Evolutionary conservation across 1,140 invertebrate genomes (phyloP), one percentile per base, ranked within the genome.

Genomic region (Matsumurasca onukii): DNA sequence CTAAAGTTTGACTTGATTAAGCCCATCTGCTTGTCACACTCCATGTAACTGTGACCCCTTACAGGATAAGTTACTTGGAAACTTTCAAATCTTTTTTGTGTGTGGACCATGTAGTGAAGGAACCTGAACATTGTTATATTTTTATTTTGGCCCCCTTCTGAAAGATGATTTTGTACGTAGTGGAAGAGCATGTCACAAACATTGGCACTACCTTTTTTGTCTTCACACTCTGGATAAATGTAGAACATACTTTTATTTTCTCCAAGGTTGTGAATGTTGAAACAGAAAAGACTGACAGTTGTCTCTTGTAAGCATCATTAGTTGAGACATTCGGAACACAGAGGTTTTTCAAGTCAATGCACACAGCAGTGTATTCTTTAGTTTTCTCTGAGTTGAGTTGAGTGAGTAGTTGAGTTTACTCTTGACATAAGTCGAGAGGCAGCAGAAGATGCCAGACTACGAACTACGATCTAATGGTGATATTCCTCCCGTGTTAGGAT

Each of bases 41-140:
- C 68, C 45, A 69, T 25, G 52, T 69, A 69, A 30, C 27, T 52
- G 29, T 69, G 68, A 20, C 63, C 68, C 31, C 48, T 49, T 22
- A 66, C 49, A 49, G 68, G 68, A 66, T 49, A 69, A 52, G 62
- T 69, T 57, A 66, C 64, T 61, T 57, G 29, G 22, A 69, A 30
- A 15, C 31, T 64, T 30, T 69, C 34, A 30, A 66, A 66, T 34
- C 64, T 17, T 67, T 65, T 63, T 22, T 17, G 31, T 49, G 31
- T 51, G 66, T 73, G 71, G 48, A 73, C 66, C 17, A 72, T n/a
- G 66, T 73, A 72, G 30, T 72, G 70, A 5, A 73, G 3, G 15
- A 69, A 68, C 63, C 64, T 34, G 51, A 71, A 51, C 12, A 72
- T 1, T 20, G 31, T 68, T 31, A 55, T 31, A 39, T 67, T 67